Conservation (phyloP, 2,888 invertebrate genomes). For the Nomada ferruginata region DNA sequence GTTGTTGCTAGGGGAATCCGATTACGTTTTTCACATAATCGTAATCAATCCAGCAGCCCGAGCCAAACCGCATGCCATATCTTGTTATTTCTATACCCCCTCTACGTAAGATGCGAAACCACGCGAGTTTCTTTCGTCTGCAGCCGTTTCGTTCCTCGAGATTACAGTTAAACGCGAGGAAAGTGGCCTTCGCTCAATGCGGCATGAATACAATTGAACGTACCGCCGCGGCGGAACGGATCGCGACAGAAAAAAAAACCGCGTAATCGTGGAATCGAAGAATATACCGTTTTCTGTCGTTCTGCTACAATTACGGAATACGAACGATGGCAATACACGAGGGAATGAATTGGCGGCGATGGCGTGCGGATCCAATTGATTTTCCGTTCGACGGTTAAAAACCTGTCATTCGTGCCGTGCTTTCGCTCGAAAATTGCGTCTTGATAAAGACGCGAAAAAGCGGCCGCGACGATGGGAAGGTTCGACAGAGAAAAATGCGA, state of each 20-base stretch:
- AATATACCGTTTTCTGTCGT: constrained; percentile 29
- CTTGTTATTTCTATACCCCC: constrained; percentile 10
- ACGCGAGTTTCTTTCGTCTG: not conserved
- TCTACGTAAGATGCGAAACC: not conserved
- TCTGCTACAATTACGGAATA: constrained; percentile 20
- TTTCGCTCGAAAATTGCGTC: constrained; percentile 38
- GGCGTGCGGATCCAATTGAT: constrained; percentile 59
- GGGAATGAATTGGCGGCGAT: constrained; percentile 51
- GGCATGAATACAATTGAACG: constrained; percentile 28
- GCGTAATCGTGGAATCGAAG: constrained; percentile 18
- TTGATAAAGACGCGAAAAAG: constrained; percentile 46
- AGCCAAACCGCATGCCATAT: constrained; percentile 23
- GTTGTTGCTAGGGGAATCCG: constrained; percentile 64
- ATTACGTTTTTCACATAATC: constrained; percentile 57
- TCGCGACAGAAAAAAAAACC: constrained; percentile 7
- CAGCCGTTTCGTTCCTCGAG: not conserved
- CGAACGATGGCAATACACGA: constrained; percentile 19
- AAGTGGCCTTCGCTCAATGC: constrained; percentile 9
- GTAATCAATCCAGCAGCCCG: constrained; percentile 36
- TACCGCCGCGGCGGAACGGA: constrained; percentile 7
- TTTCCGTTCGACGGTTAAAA: constrained; percentile 39
- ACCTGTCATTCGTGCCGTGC: constrained; percentile 28
- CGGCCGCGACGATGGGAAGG: not conserved
- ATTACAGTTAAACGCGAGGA: constrained; percentile 1
- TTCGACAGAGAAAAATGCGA: constrained; percentile 34